Evolutionary conservation across 2,888 invertebrate species (phyloP).

Genomic region (Tiliacea citrago): DNA sequence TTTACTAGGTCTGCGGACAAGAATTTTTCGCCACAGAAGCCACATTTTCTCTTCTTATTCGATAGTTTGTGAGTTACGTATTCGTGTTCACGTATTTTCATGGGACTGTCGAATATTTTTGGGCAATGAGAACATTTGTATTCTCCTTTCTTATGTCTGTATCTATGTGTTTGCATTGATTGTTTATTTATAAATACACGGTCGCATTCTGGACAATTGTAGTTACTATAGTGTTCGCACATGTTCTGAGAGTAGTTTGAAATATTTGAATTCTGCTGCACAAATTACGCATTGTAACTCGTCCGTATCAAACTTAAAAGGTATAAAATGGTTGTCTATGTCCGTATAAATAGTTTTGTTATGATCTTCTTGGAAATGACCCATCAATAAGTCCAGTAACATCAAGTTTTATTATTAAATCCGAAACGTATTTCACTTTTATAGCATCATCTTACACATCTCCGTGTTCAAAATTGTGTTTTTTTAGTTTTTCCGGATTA

Average conservation of each 20-base stretch:
- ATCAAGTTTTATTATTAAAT: constrained; percentile 47
- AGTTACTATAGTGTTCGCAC: constrained; percentile 80
- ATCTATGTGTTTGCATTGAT: constrained; percentile 62
- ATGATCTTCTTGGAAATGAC: constrained; percentile 30
- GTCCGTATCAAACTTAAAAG: constrained; percentile 77
- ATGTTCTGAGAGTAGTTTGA: constrained; percentile 79
- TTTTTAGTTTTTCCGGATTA: constrained; percentile 10
- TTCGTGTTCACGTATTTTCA: constrained; percentile 76
- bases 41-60: constrained; percentile 70
- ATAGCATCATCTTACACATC: constrained; percentile 35
- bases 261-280: constrained; percentile 69
- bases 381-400: constrained; percentile 34
- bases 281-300: constrained; percentile 75
- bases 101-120: constrained; percentile 77
- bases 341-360: constrained; percentile 66
- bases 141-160: constrained; percentile 62
- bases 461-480: constrained; percentile 28
- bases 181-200: constrained; percentile 73
- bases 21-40: constrained; percentile 38
- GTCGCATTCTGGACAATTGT: constrained; percentile 75
- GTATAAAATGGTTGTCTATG: constrained; percentile 78
- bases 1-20: constrained; percentile 19
- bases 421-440: constrained; percentile 57
- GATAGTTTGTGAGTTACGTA: constrained; percentile 72
- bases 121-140: constrained; percentile 66